Base-by-base conservation (phyloP, 2,888 invertebrate genomes). In the Hirtodrosophila duncani region DNA sequence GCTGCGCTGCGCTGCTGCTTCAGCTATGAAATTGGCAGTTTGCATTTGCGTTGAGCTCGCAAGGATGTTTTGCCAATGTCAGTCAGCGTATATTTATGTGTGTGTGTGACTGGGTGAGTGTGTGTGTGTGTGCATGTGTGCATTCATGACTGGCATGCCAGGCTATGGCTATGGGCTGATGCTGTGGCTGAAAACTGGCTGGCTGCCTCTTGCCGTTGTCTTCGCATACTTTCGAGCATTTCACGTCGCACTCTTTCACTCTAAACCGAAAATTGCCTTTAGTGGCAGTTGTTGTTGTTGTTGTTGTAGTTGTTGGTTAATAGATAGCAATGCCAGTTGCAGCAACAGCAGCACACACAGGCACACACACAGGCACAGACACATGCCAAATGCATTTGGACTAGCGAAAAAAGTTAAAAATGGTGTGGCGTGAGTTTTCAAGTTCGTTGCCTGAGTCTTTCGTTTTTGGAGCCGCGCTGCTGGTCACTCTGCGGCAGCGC, bases 21-120 rank as follows among this genome's bases (percentile, higher is more conserved):
- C 29, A 51, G 61, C 72, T 81, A 74, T 78, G 79, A 78, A 81
- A 80, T 80, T 67, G 78, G 65, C 65, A 52, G 81, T 77, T 80
- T 71, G 79, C 74, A 69, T 70, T 80, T 65, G 45, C 39, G 30
- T 43, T 53, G 27, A n/a, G n/a, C 46, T 36, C 31, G 48, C 43
- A 55, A 55, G 56, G 63, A 63, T 61, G n/a, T 38, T 60, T 59
- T 36, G 53, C 60, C 63, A 58, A 68, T 69, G 66, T 63, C 60
- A 56, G 59, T 64, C 31, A 44, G 48, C 44, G 18, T 33, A 27
- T 11, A 8, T 31, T 30, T 46, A 5, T 14, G 11, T 31, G 30
- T 42, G 27, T 31, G 41, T 33, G 33, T 20, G 23, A 14, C 30
- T 39, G 42, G 23, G 37, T 50, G 31, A 41, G 26, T 36, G 41